These are phyloP conservation scores for Leucophenga montana DNA, from an alignment of 2,888 invertebrate genomes.

Conservation along the genomic window DNA sequence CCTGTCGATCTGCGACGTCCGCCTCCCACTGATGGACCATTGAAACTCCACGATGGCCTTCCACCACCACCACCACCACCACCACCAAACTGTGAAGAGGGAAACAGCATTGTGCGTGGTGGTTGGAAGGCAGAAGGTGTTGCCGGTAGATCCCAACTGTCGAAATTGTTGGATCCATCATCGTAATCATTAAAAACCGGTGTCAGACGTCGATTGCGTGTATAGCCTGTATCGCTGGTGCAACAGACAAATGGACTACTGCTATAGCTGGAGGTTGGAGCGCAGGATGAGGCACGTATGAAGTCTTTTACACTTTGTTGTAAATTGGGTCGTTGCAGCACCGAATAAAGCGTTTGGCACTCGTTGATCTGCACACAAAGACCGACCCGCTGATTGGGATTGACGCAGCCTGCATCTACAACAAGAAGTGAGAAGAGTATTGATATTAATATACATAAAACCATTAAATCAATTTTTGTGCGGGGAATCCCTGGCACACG, in stretches of 20 bases:
- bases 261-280: conserved; percentile 51
- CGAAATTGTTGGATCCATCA: conserved; percentile 34
- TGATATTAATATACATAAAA: conserved; percentile 37
- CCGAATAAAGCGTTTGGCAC: conserved; percentile 62
- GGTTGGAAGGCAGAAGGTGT: conserved; percentile 24
- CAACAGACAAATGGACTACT: conserved; percentile 68
- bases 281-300: conserved; percentile 63
- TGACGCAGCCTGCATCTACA: conserved; percentile 75
- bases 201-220: conserved; percentile 38
- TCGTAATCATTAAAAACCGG: conserved; percentile 43
- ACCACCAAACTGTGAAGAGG: conserved; percentile 15
- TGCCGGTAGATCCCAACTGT: conserved; percentile 38
- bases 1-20: background rate
- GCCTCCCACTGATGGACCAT: background rate
- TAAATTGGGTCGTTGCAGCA: conserved; percentile 53
- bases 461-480: background rate
- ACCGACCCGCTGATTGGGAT: conserved; percentile 68
- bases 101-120: conserved; percentile 35
- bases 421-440: conserved; percentile 11
- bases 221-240: conserved; percentile 64
- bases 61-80: background rate
- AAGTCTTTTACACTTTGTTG: conserved; percentile 57
- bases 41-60: background rate
- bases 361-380: conserved; percentile 66
- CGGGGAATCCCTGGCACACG: conserved; percentile 14